Base-by-base conservation (phyloP, 2,888 invertebrate genomes). In the Diabrotica balteata region DNA sequence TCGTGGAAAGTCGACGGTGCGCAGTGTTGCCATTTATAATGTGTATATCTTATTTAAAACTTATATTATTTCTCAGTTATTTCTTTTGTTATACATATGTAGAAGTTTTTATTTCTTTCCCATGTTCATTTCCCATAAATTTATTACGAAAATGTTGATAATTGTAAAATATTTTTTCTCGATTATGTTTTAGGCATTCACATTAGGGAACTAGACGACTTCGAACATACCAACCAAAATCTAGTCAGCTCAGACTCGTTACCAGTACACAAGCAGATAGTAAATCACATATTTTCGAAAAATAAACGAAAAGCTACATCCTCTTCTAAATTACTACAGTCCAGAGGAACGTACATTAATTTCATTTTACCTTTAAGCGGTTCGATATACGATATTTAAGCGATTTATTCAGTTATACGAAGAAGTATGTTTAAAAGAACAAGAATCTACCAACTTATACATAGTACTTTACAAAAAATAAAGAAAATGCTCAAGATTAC, bases 341-440 rank as follows among this genome's bases (percentile, higher is more conserved):
- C 61, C 55, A 17, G 45, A 68, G 9, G 76, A 76, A 22, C 52
- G 70, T 10, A 57, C 72, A 91, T 95, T 68, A 86, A 91, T 70
- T 93, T 98, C 77, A 90, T 98, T 55, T 84, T 98, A 50, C 96
- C 98, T 0, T 85, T 98, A 9, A 88, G 93, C 8, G 98, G 97
- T 0, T n/a, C 89, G 97, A 70, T 89, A 90, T 72, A 87, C 89
- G 46, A 91, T 91, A 0, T 96, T 98, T 79, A 86, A 88, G 50
- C 88, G 97, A 59, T 98, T 98, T 82, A 87, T 97, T 82, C 87
- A 86, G 67, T 93, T 92, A 79, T 97, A 94, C 83, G 94, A 95
- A 83, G 88, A 91, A 60, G 88, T 92, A 32, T 91, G 92, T 73
- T 81, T 93, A n/a, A 86, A 86, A 76, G 86, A 84, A 43, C 85